Percentiles rank a stretch among this genome's conserved stretches.
phyloP scores from a whole-genome alignment of 2,797 vertebrate genomes.

The Anguilla anguilla region DNA sequence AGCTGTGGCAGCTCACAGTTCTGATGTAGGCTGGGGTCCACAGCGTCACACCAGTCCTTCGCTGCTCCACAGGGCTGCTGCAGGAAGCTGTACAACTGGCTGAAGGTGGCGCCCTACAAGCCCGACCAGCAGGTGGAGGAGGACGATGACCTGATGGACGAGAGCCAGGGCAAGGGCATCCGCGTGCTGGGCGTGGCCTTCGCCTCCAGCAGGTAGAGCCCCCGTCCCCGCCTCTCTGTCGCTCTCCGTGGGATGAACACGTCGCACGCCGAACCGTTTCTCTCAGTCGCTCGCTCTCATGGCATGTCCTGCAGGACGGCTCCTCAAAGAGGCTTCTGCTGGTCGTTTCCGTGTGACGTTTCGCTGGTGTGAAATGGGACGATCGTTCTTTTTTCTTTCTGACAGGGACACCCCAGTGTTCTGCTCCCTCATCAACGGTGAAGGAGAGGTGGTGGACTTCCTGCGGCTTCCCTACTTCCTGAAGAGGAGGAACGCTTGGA shows the following conservation, averaged over 20 bases:
- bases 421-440: slow-evolving; percentile 93
- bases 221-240: background rate
- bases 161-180: slow-evolving; percentile 93
- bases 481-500: slow-evolving; percentile 93
- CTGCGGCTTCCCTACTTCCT: slow-evolving; percentile 94
- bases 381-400: slow-evolving; percentile 29
- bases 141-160: slow-evolving; percentile 98
- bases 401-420: slow-evolving; percentile 95
- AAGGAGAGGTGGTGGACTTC: slow-evolving; percentile 97
- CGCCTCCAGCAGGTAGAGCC: slow-evolving; percentile 86
- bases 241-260: background rate
- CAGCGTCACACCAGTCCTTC: background rate
- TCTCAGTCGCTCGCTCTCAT: background rate
- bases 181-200: slow-evolving; percentile 92
- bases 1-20: background rate
- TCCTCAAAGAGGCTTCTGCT: background rate
- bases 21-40: background rate
- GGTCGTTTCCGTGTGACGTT: background rate
- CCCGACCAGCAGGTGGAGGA: slow-evolving; percentile 97
- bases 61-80: slow-evolving; percentile 83
- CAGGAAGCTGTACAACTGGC: slow-evolving; percentile 94
- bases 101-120: slow-evolving; percentile 92
- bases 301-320: background rate
- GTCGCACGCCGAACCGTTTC: background rate
- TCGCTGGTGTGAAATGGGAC: background rate